Conservation (phyloP, 1,140 invertebrate genomes). For the Ceratina australensis region DNA sequence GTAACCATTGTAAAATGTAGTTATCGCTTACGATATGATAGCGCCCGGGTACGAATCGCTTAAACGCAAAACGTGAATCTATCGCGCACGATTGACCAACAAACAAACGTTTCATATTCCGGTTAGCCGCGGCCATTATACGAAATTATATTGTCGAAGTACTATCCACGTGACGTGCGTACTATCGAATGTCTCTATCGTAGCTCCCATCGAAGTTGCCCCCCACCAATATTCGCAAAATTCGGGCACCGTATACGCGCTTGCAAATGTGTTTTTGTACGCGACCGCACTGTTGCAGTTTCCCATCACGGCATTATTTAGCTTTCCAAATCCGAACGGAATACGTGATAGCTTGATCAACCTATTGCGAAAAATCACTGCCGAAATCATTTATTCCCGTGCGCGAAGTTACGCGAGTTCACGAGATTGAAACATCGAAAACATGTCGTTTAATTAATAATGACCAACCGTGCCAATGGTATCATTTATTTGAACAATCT, state of each 20-base stretch:
- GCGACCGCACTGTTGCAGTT: slow-evolving; percentile 1
- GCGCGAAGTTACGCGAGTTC: background rate
- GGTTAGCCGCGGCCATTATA: background rate
- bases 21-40: background rate
- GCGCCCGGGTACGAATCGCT: too few species aligned
- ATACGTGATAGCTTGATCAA: background rate
- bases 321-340: background rate
- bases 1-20: background rate
- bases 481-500: too few species aligned
- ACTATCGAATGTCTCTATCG: background rate
- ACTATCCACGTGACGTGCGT: background rate
- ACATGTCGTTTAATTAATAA: background rate
- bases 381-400: background rate
- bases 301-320: slow-evolving; percentile 3
- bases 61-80: background rate
- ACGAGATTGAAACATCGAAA: background rate
- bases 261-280: slow-evolving; percentile 26
- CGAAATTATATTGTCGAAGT: slow-evolving; percentile 26
- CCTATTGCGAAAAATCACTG: background rate
- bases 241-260: background rate
- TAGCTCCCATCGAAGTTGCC: slow-evolving; percentile 15
- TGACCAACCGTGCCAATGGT: background rate
- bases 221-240: background rate
- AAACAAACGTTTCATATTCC: slow-evolving; percentile 10
- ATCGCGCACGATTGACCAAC: background rate